A percentile compares a stretch with the other conserved stretches of the same genome.
phyloP scores from a whole-genome alignment of 1,140 invertebrate genomes.

The Drosophila chauvacae region DNA sequence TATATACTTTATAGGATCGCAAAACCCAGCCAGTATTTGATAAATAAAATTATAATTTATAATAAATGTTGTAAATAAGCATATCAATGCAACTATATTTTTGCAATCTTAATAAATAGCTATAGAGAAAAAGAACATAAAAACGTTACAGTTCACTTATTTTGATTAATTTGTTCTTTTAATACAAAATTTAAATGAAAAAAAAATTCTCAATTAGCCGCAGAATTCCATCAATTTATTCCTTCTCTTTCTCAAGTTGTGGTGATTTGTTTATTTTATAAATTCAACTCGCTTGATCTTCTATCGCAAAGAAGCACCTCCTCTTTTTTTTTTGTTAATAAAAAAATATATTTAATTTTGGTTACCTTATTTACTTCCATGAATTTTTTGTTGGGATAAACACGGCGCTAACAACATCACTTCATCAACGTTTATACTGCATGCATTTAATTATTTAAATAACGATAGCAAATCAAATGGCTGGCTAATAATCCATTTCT shows the following conservation, averaged over 20 bases:
- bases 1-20: too few relatives aligned
- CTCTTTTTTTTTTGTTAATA: not conserved
- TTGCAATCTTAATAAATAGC: not conserved
- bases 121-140: not conserved
- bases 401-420: constrained; percentile 14
- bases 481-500: constrained; percentile 76
- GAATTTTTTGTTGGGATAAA: constrained; percentile 15
- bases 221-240: too few relatives aligned
- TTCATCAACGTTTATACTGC: constrained; percentile 22
- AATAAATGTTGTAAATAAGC: not conserved
- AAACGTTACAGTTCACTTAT: not conserved
- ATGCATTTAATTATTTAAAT: constrained; percentile 41
- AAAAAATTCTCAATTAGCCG: too few relatives aligned
- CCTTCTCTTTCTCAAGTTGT: not conserved
- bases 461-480: constrained; percentile 63
- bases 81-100: not conserved
- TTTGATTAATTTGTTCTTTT: too few relatives aligned
- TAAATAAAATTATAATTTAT: too few relatives aligned
- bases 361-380: constrained; percentile 40
- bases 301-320: not conserved
- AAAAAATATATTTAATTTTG: not conserved
- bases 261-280: not conserved
- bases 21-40: too few relatives aligned
- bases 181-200: too few relatives aligned
- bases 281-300: not conserved